Percentiles rank a stretch among this genome's conserved stretches.
phyloP scores from a whole-genome alignment of 2,888 invertebrate species.

The Aplocera efformata region DNA sequence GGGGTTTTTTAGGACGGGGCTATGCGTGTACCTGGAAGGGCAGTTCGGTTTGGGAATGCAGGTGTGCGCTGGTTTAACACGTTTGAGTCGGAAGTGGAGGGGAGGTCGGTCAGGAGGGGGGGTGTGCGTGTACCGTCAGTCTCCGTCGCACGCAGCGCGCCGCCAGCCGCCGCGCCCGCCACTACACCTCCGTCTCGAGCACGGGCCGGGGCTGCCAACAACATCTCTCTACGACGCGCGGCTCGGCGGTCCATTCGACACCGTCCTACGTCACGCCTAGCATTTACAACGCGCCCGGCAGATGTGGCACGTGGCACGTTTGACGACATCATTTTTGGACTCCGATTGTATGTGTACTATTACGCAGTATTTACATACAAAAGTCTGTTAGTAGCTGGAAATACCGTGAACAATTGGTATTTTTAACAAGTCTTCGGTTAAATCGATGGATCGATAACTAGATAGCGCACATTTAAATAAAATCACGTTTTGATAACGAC shows the following conservation, averaged over 20 bases:
- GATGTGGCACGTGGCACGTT: constrained; percentile 35
- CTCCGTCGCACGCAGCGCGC: constrained; percentile 75
- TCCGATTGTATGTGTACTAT: no score
- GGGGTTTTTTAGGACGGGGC: no score
- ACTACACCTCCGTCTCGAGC: constrained; percentile 80
- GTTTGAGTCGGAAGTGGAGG: constrained; percentile 4
- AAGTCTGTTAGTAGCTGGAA: no score
- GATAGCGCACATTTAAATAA: no score
- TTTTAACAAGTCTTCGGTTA: no score
- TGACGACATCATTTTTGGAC: constrained; percentile 30
- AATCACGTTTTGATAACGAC: no score
- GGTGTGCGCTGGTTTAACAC: no score
- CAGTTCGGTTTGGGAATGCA: no score
- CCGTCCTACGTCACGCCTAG: constrained; percentile 73
- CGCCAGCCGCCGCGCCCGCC: constrained; percentile 76
- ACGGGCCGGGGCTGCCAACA: constrained; percentile 77
- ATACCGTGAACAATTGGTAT: no score
- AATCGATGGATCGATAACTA: no score
- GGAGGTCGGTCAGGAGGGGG: constrained; percentile 3
- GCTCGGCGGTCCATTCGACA: constrained; percentile 73
- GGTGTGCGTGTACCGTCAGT: constrained; percentile 65
- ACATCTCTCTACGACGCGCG: constrained; percentile 76
- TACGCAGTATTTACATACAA: no score
- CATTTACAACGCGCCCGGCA: constrained; percentile 52
- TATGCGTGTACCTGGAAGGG: no score